Conservation (phyloP, 2,888 invertebrate species). For the Drosophila limbata region DNA sequence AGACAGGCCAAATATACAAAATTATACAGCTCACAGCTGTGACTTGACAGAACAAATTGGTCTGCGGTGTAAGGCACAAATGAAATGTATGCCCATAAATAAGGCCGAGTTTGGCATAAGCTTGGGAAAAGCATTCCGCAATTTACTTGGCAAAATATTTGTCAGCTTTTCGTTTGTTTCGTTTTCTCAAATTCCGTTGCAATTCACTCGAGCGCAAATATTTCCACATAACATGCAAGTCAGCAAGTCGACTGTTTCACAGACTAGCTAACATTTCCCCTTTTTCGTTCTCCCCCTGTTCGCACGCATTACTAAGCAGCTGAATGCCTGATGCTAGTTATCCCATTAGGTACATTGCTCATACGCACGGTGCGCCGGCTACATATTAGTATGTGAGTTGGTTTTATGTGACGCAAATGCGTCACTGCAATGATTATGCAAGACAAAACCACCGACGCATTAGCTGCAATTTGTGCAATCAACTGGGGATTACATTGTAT, state of each 20-base stretch:
- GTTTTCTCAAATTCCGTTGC: constrained; percentile 28
- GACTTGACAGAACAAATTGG: constrained; percentile 24
- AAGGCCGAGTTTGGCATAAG: constrained; percentile 21
- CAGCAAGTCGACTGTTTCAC: constrained; percentile 47
- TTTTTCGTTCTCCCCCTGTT: not conserved
- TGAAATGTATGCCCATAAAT: constrained; percentile 30
- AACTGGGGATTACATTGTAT: not conserved
- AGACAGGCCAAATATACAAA: constrained; percentile 20
- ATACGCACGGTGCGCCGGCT: constrained; percentile 42
- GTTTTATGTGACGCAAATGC: constrained; percentile 31
- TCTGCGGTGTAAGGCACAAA: not conserved
- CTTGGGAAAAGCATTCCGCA: constrained; percentile 22
- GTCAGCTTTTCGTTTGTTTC: constrained; percentile 24
- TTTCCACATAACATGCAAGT: constrained; percentile 39
- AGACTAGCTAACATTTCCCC: constrained; percentile 3
- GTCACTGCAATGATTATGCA: constrained; percentile 15
- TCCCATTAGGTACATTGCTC: constrained; percentile 29
- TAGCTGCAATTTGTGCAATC: constrained; percentile 18
- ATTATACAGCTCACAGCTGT: constrained; percentile 43
- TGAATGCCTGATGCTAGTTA: constrained; percentile 31
- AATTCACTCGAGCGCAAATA: constrained; percentile 36
- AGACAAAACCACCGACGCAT: constrained; percentile 21
- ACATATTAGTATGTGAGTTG: not conserved
- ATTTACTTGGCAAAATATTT: constrained; percentile 50
- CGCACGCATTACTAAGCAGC: not conserved